A percentile compares a stretch with the other conserved stretches of the same genome.
These are phyloP conservation scores for Oophaga pumilio DNA, from an alignment of 2,113 vertebrate genomes.

Conservation along the genomic window DNA sequence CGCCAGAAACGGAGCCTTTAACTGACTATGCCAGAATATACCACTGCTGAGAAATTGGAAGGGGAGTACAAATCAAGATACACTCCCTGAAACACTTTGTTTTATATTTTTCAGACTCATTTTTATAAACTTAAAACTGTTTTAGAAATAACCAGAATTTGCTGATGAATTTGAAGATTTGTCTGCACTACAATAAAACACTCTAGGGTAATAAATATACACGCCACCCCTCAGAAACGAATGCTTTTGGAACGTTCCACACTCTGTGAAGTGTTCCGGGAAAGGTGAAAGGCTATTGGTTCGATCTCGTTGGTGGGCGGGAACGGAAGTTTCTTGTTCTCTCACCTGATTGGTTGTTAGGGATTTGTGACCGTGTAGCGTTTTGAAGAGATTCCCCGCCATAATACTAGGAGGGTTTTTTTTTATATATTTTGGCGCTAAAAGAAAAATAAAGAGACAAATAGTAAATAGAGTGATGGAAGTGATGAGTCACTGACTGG, in stretches of 20 bases:
- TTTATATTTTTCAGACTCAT: too few relatives aligned
- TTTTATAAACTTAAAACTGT: not conserved
- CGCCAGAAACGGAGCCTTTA: constrained; percentile 9
- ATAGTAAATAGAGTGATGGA: not conserved
- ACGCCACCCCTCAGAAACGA: not conserved
- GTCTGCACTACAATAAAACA: not conserved
- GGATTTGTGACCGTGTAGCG: not conserved
- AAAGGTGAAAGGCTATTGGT: not conserved
- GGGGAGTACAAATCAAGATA: not conserved
- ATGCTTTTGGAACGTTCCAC: not conserved
- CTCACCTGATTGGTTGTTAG: not conserved
- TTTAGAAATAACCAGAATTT: not conserved
- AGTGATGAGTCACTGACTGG: too few relatives aligned
- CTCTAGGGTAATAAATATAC: too few relatives aligned
- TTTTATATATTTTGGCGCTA: constrained; percentile 24
- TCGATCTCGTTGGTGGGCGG: not conserved
- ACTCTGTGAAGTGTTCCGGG: not conserved
- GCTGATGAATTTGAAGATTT: too few relatives aligned
- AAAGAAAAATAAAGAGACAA: not conserved
- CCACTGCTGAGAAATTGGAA: not conserved
- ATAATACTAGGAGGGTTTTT: not conserved
- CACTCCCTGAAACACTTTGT: not conserved
- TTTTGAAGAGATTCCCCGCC: constrained; percentile 40
- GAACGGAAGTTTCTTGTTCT: not conserved
- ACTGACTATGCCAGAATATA: not conserved